phyloP scores from a whole-genome alignment of 2,888 invertebrate species.

The Hedya salicella region DNA sequence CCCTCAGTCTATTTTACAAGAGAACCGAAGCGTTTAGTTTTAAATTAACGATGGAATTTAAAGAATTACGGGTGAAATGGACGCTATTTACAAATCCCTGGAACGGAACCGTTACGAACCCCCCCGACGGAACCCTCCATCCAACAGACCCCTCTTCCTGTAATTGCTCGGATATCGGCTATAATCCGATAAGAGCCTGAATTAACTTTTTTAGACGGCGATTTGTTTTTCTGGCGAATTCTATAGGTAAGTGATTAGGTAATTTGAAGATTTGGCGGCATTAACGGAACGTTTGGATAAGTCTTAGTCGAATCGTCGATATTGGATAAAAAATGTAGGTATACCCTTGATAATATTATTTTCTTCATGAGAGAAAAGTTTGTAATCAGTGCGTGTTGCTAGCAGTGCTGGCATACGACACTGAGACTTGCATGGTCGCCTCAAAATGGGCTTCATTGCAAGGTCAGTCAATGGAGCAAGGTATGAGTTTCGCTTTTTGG shows the following conservation, averaged over 20 bases:
- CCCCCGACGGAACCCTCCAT: constrained; percentile 5
- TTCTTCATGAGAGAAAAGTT: too few relatives aligned
- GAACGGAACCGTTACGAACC: constrained; percentile 20
- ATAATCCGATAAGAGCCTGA: constrained; percentile 66
- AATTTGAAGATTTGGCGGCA: constrained; percentile 21
- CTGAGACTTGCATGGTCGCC: too few relatives aligned
- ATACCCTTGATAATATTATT: too few relatives aligned
- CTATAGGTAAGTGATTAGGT: constrained; percentile 45
- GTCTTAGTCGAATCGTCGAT: background rate
- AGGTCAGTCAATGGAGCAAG: too few relatives aligned
- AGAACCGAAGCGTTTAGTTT: constrained; percentile 68
- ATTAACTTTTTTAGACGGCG: constrained; percentile 51
- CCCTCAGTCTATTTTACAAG: constrained; percentile 22
- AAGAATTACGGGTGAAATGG: constrained; percentile 59
- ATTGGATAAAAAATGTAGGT: background rate
- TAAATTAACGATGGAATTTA: constrained; percentile 74
- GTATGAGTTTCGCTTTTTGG: too few relatives aligned
- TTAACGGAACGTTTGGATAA: constrained; percentile 6
- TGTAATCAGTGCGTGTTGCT: too few relatives aligned
- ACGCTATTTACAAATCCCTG: constrained; percentile 41
- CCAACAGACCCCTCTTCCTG: constrained; percentile 49
- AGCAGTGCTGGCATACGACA: too few relatives aligned
- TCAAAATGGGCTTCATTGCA: too few relatives aligned
- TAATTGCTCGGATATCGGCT: constrained; percentile 59
- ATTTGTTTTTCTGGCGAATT: constrained; percentile 53